A percentile compares a stretch with the other conserved stretches of the same genome.
Evolutionary conservation across 2,113 vertebrate genomes (phyloP).

Genomic region (Lycocorax pyrrhopterus): DNA sequence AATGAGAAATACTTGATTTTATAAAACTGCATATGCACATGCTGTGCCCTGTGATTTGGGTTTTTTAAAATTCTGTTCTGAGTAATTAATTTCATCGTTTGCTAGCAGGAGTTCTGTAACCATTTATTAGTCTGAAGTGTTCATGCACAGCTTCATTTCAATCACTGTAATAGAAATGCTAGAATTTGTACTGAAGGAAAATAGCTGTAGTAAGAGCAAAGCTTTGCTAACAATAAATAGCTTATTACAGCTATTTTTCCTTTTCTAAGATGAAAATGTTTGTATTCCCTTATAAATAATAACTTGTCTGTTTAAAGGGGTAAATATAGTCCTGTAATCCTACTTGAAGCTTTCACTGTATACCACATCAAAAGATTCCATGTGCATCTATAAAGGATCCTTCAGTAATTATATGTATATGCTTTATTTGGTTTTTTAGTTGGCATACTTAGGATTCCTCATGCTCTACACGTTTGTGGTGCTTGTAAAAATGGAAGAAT

Average conservation of each 20-base stretch:
- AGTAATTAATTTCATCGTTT: background rate
- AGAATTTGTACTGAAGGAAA: background rate
- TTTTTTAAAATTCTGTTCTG: background rate
- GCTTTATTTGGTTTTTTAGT: constrained; percentile 66
- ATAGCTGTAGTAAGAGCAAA: background rate
- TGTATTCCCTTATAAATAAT: background rate
- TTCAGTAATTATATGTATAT: background rate
- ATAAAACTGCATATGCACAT: background rate
- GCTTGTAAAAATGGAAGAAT: constrained; percentile 85
- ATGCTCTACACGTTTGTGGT: constrained; percentile 97
- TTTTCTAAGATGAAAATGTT: background rate
- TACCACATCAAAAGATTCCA: background rate
- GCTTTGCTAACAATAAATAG: background rate
- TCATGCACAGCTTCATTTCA: background rate
- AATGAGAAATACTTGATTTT: background rate
- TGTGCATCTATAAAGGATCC: background rate
- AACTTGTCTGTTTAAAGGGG: background rate
- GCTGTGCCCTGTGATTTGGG: background rate
- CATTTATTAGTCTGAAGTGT: background rate
- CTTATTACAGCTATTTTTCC: background rate
- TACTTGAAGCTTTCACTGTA: background rate
- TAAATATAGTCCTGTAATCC: background rate
- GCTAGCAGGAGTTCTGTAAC: background rate
- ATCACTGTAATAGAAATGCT: background rate
- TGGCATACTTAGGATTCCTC: constrained; percentile 93